Evolutionary conservation across 1,140 invertebrate genomes (phyloP).

Genomic region (Drosophila tristis): DNA sequence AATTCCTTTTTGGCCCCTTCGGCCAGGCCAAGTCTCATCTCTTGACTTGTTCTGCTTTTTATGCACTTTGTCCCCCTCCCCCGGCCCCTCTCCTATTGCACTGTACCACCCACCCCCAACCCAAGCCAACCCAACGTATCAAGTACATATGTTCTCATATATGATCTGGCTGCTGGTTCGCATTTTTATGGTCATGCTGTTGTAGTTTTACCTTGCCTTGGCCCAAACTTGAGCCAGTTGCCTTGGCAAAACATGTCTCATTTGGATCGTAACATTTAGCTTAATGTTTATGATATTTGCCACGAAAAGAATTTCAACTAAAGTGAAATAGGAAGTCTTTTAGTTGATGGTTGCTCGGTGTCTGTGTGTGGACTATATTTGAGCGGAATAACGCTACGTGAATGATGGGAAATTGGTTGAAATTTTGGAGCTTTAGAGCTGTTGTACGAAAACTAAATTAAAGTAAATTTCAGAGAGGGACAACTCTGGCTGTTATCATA

Average conservation of each 20-base stretch:
- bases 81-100: background rate
- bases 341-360: background rate
- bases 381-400: too few species aligned
- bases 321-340: conserved; percentile 44
- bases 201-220: conserved; percentile 18
- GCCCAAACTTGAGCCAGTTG: conserved; percentile 3
- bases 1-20: conserved; percentile 62
- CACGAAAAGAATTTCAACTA: background rate
- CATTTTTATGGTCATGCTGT: conserved; percentile 70
- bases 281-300: conserved; percentile 63
- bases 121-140: background rate
- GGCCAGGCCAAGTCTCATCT: conserved; percentile 47
- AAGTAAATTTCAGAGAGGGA: too few species aligned
- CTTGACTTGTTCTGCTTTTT: conserved; percentile 66
- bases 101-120: background rate
- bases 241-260: conserved; percentile 37
- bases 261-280: conserved; percentile 76
- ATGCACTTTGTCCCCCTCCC: conserved; percentile 55
- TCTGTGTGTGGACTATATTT: too few species aligned
- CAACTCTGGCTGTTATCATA: too few species aligned
- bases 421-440: too few species aligned
- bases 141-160: conserved; percentile 21
- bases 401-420: too few species aligned
- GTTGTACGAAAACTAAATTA: too few species aligned
- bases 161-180: conserved; percentile 64